Evolutionary conservation across 2,113 vertebrate species (phyloP), one percentile per base, ranked within the genome.

Genomic region (Varanus komodoensis): DNA sequence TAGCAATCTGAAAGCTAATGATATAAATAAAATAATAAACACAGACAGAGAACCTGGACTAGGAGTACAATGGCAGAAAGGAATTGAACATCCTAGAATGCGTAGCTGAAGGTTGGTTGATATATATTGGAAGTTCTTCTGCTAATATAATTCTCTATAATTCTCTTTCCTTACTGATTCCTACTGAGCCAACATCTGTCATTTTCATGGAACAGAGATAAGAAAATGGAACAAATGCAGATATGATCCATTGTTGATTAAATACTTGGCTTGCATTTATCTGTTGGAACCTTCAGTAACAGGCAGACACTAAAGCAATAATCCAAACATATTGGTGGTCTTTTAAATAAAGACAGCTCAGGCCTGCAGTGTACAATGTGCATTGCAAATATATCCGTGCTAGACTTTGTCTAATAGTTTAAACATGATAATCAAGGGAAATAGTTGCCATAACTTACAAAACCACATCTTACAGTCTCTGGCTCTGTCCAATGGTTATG

Each of bases 81-180:
- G 86, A 92, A 86, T 75, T 75, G 87, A 92, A 82, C 82, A 91
- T 93, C 71, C 87, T 82, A 92, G 61, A 25, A 89, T 93, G 95
- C 95, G 94, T 95, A 94, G 91, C 95, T 95, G 93, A 96, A 96
- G 91, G 93, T 93, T 95, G 91, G 90, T 95, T 94, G 94, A 96
- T 82, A 90, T 86, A 94, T 95, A 92, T 94, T 95, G 91, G 94
- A 95, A 93, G 7, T 89, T 86, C 79, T 90, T 93, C 80, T 92
- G 95, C 86, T 94, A 93, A 85, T 89, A 87, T 87, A 94, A 95
- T 94, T 95, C 94, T 90, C 94, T 82, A 86, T 91, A 92, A 93
- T 93, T 95, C 95, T 86, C 50, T 94, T 89, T 92, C 27, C 21
- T 95, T 92, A 44, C 86, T 93, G 88, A 91, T 87, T 95, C 96